These are phyloP conservation scores for Colinus virginianus DNA, from an alignment of 2,113 vertebrate species.

Conservation along the genomic window DNA sequence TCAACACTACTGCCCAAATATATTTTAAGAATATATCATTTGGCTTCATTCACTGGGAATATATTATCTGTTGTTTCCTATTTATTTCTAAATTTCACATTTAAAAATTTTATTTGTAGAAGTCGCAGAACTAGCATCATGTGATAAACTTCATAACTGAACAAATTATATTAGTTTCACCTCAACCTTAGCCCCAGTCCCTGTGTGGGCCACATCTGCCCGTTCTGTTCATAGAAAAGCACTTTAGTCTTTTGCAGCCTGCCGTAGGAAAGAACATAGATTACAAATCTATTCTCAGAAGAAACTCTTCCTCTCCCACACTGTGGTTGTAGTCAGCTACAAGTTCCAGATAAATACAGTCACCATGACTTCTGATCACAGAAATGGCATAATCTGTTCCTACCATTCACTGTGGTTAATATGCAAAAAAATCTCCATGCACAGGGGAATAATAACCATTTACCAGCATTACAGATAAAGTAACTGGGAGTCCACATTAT, in stretches of 20 bases:
- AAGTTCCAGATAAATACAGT: background rate
- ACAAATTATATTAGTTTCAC: background rate
- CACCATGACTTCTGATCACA: accelerated
- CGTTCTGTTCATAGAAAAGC: background rate
- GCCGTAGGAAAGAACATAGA: background rate
- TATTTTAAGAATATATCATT: background rate
- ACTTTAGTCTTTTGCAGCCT: background rate
- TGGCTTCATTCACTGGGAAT: background rate
- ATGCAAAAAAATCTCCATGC: background rate
- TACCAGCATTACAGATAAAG: background rate
- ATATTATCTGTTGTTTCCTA: background rate
- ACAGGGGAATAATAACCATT: background rate
- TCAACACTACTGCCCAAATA: background rate
- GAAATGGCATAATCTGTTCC: background rate
- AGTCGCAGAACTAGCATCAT: background rate
- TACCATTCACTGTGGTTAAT: background rate
- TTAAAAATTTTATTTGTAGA: background rate
- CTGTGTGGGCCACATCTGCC: background rate
- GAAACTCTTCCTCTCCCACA: background rate
- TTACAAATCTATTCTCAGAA: background rate
- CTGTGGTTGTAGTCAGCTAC: background rate
- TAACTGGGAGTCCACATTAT: background rate
- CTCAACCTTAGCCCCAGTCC: background rate
- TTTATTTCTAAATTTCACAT: background rate
- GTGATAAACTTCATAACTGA: background rate